Conservation (phyloP, 2,797 vertebrate species). For the Lutjanus campechanus region DNA sequence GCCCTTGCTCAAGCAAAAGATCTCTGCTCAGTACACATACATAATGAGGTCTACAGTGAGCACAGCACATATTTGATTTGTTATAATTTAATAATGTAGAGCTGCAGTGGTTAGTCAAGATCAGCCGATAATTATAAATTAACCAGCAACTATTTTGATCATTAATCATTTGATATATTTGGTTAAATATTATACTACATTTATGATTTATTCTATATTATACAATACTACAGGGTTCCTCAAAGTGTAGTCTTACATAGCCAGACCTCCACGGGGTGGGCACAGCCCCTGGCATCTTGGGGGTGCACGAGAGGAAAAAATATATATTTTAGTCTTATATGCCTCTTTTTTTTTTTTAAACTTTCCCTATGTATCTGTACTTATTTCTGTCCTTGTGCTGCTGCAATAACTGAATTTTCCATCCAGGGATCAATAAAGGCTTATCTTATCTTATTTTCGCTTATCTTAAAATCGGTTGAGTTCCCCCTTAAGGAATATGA, state of each 20-base stretch:
- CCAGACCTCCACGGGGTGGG: no score
- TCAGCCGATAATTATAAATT: not conserved
- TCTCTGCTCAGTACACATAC: constrained; percentile 11
- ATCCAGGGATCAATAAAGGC: no score
- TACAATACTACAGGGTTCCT: not conserved
- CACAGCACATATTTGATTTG: not conserved
- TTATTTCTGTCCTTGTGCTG: no score
- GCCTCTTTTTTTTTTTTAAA: no score
- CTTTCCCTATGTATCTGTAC: no score
- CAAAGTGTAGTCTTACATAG: no score
- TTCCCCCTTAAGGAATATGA: not conserved
- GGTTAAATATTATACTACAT: not conserved
- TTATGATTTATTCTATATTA: not conserved
- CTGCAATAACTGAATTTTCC: no score
- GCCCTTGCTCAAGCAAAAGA: not conserved
- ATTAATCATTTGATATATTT: not conserved
- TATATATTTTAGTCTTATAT: no score
- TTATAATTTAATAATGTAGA: not conserved
- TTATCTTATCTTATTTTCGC: no score
- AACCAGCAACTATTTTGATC: not conserved
- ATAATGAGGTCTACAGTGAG: not conserved
- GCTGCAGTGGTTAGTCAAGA: not conserved
- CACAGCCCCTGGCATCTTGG: no score
- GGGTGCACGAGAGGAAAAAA: no score
- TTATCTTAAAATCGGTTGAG: not conserved